Base-by-base conservation (phyloP, 2,113 vertebrate species). In the Arenaria interpres region DNA sequence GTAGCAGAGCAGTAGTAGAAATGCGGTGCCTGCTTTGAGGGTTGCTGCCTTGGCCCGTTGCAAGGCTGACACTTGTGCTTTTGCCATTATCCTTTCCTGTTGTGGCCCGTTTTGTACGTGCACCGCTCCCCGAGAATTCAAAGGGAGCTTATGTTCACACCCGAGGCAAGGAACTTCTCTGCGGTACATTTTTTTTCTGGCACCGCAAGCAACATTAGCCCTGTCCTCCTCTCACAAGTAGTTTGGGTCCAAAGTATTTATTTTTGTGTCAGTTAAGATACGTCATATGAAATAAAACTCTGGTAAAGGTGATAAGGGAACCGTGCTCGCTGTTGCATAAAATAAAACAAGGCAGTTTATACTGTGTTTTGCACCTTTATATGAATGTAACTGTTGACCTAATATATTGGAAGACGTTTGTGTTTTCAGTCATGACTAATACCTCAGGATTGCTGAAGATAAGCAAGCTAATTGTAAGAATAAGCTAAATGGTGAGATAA, bases 71-170 rank as follows among this genome's bases (percentile, higher is more conserved):
- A 5, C 6, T n/a, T 20, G 9, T 43, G 22, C 30, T 62, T 59
- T 50, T 62, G 75, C 24, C 8, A 6, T 62, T 57, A 16, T 21
- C 37, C 37, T 27, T 27, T 86, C 9, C 3, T 11, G 7, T 35
- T 78, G 24, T 50, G 35, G 45, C 28, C 23, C 33, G 1, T 1
- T 74, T 74, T 46, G 15, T 62, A 33, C 1, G 2, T 32, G 39
- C 7, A 24, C 14, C 0, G 0, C 16, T 74, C 20, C 43, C 3
- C 2, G 30, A 51, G 17, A 59, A 35, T 75, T 83, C 59, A 53
- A 48, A 13, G 0, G 0, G 12, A 0, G 3, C 4, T 37, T 59
- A 19, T 0, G 6, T 24, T 22, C 33, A 13, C 12, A 41, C 16
- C 78, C 69, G 43, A 60, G 39, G 54, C 21, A 51, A 21, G 14